A percentile compares a stretch with the other conserved stretches of the same genome.
These are phyloP conservation scores for Ligdia adustata DNA, from an alignment of 2,888 invertebrate species.

Conservation along the genomic window DNA sequence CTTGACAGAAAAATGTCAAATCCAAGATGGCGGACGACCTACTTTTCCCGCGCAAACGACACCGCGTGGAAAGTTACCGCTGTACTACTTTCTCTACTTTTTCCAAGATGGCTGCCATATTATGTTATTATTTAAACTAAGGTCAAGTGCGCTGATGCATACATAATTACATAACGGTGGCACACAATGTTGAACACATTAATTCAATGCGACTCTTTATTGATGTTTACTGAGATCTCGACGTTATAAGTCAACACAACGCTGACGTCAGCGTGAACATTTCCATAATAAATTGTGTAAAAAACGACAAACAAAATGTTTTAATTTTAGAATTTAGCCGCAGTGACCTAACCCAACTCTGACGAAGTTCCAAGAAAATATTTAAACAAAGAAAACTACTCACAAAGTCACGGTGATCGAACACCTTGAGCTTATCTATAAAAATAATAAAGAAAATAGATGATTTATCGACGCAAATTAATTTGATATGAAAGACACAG, in stretches of 20 bases:
- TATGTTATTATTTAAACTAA: conserved; percentile 62
- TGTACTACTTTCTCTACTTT: conserved; percentile 84
- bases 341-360: conserved; percentile 26
- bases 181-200: conserved; percentile 17
- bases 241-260: conserved; percentile 5
- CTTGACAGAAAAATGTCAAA: conserved; percentile 64
- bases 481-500: neutral
- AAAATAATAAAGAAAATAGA: neutral
- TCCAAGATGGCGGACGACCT: conserved; percentile 76
- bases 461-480: neutral
- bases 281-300: conserved; percentile 28
- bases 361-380: conserved; percentile 18
- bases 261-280: conserved; percentile 36
- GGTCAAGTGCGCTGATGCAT: conserved; percentile 63
- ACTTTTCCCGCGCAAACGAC: conserved; percentile 79
- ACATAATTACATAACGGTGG: conserved; percentile 30
- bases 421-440: neutral
- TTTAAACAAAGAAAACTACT: conserved; percentile 12
- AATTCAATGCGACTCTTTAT: conserved; percentile 23
- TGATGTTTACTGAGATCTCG: conserved; percentile 21
- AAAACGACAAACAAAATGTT: conserved; percentile 26
- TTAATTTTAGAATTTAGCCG: conserved; percentile 18
- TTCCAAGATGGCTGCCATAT: conserved; percentile 75
- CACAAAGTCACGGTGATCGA: neutral
- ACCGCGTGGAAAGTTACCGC: conserved; percentile 81